phyloP scores from a whole-genome alignment of 2,888 invertebrate genomes.

The Heliconius charithonia region DNA sequence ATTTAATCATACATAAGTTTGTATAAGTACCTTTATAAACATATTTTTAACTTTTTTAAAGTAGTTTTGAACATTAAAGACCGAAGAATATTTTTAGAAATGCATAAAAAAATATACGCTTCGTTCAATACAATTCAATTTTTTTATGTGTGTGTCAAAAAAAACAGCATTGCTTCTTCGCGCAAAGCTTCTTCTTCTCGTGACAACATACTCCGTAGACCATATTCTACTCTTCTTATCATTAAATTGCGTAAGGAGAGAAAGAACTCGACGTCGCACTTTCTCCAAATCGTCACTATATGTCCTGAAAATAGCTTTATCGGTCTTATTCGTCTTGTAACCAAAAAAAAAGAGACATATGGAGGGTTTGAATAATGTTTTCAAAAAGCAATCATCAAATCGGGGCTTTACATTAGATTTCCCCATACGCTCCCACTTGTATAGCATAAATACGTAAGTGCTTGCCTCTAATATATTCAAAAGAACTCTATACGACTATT shows the following conservation, averaged over 20 bases:
- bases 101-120: too few species aligned
- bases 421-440: constrained; percentile 13
- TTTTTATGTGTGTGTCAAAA: too few species aligned
- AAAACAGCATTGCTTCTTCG: too few species aligned
- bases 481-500: constrained; percentile 2
- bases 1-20: too few species aligned
- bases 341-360: constrained; percentile 2
- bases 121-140: too few species aligned
- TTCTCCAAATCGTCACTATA: neutral
- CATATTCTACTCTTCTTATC: neutral
- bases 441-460: constrained; percentile 16
- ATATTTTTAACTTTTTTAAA: too few species aligned
- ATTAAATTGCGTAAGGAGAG: neutral
- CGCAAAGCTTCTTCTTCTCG: too few species aligned
- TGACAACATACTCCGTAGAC: too few species aligned
- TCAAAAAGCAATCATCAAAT: constrained; percentile 10
- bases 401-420: constrained; percentile 28
- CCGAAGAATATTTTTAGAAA: too few species aligned
- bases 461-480: constrained; percentile 10
- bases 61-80: too few species aligned
- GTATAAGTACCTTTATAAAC: too few species aligned
- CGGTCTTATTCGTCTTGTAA: neutral
- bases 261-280: neutral
- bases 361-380: neutral
- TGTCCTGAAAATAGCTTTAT: too few species aligned